Conservation (phyloP, 2,888 invertebrate genomes). For the Cosmia pyralina region DNA sequence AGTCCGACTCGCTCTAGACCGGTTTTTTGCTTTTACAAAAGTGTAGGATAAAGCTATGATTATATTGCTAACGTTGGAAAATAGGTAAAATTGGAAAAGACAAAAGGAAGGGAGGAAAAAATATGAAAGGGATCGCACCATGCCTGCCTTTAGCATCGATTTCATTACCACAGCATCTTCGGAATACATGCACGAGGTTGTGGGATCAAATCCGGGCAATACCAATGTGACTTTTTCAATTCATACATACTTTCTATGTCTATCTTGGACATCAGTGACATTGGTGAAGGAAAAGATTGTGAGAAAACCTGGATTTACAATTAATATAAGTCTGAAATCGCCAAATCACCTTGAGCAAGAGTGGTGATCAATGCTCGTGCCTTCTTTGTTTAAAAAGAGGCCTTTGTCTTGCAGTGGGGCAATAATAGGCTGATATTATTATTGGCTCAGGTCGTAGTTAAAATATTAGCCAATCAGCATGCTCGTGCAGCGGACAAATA, state of each 20-base stretch:
- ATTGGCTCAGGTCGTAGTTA: not conserved
- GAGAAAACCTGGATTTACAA: too few relatives aligned
- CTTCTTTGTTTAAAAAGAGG: not conserved
- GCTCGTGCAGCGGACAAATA: not conserved
- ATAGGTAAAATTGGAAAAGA: not conserved
- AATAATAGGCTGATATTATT: not conserved
- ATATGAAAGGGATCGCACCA: not conserved
- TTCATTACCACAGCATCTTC: too few relatives aligned
- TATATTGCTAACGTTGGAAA: not conserved
- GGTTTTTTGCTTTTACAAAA: not conserved
- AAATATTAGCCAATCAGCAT: not conserved
- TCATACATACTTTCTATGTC: too few relatives aligned
- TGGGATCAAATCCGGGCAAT: too few relatives aligned
- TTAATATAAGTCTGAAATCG: not conserved
- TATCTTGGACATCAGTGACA: not conserved
- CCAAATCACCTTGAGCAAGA: not conserved
- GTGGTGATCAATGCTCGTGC: not conserved
- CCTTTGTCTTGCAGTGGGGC: not conserved
- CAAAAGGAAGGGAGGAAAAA: too few relatives aligned
- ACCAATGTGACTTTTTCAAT: too few relatives aligned
- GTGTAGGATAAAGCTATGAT: not conserved
- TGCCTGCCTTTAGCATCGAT: too few relatives aligned
- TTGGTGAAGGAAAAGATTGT: not conserved
- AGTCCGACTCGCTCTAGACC: too few relatives aligned
- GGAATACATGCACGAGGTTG: too few relatives aligned